Evolutionary conservation across 2,113 vertebrate genomes (phyloP).

Genomic region (Ranitomeya imitator): DNA sequence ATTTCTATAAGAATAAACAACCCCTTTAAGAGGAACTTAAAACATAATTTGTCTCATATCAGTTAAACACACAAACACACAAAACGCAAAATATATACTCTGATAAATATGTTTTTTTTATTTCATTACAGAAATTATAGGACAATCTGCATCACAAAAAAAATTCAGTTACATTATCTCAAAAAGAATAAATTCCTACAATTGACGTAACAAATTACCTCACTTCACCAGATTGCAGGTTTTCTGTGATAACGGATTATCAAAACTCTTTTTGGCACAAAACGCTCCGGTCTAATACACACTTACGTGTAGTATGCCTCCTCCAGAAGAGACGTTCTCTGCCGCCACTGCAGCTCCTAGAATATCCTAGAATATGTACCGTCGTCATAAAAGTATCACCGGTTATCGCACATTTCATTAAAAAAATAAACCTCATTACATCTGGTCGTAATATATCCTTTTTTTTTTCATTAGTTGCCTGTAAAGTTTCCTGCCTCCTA

Average conservation of each 20-base stretch:
- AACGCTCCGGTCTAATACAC: conserved; percentile 69
- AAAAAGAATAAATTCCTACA: conserved; percentile 39
- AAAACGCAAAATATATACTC: conserved; percentile 1
- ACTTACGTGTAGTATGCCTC: conserved; percentile 55
- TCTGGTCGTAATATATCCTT: not conserved
- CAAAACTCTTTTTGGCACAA: conserved; percentile 71
- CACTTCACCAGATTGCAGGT: conserved; percentile 54
- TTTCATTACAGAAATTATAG: conserved; percentile 54
- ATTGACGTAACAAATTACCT: conserved; percentile 41
- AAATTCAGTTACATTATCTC: conserved; percentile 33
- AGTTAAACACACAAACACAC: not conserved
- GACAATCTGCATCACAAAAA: conserved; percentile 40
- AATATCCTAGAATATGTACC: conserved; percentile 11
- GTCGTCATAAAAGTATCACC: conserved; percentile 9
- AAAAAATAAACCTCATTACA: not conserved
- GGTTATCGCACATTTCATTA: not conserved
- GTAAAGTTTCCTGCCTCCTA: not conserved
- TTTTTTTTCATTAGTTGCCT: not conserved
- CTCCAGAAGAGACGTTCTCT: conserved; percentile 7
- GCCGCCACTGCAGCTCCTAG: conserved; percentile 5
- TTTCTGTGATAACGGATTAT: conserved; percentile 54
- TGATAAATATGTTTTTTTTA: conserved; percentile 29
- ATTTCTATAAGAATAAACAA: not conserved
- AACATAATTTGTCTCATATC: not conserved
- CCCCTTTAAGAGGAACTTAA: not conserved